These are phyloP conservation scores for Lepus europaeus DNA, from an alignment of 2,113 vertebrate species.

Conservation along the genomic window DNA sequence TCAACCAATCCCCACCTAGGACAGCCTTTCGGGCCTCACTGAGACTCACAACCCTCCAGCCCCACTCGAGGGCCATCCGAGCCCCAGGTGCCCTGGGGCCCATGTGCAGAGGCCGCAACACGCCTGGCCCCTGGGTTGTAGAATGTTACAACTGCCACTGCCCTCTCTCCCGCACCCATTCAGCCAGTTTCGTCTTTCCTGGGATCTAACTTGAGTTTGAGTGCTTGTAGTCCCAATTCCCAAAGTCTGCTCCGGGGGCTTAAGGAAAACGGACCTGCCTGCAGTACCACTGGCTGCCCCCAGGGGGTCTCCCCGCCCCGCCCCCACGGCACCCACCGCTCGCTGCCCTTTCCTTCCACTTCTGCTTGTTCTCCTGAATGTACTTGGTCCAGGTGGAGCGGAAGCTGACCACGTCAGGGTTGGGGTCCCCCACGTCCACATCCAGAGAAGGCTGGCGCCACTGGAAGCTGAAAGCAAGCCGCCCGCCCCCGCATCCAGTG, in stretches of 20 bases:
- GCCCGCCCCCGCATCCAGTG: background rate
- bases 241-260: background rate
- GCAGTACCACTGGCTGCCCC: background rate
- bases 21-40: background rate
- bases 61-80: background rate
- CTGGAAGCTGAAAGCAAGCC: constrained; percentile 87
- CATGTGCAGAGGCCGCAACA: background rate
- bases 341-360: constrained; percentile 94
- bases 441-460: constrained; percentile 95
- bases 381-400: constrained; percentile 94
- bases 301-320: rapidly evolving
- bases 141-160: background rate
- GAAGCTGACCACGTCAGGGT: constrained; percentile 93
- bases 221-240: background rate
- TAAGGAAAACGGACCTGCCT: background rate
- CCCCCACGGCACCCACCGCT: constrained; percentile 87
- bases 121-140: background rate
- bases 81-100: background rate
- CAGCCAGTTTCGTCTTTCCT: background rate
- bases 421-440: constrained; percentile 93
- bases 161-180: background rate
- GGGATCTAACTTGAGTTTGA: background rate
- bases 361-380: constrained; percentile 97
- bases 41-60: background rate
- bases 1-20: background rate